Evolutionary conservation across 2,113 vertebrate species (phyloP), one percentile per base, ranked within the genome.

Genomic region (Pachyramphus minor): DNA sequence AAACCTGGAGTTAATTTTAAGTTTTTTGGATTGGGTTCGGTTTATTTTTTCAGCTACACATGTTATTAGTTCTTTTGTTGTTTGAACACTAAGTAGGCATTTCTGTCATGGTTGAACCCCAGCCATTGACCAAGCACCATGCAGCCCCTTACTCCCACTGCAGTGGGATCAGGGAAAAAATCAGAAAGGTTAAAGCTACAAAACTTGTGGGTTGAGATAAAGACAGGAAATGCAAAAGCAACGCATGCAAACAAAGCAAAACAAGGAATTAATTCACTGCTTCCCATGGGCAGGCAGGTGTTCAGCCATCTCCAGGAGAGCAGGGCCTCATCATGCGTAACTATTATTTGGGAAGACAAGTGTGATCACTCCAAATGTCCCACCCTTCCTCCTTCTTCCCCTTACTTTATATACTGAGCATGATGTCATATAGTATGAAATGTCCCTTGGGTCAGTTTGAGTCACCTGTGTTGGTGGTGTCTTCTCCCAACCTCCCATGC

Each of bases 1-100:
- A 97, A 97, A 90, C 14, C 58, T 96, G 95, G 64, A 95, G n/a
- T 96, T 94, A 91, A 95, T 84, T 96, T 95, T 62, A 95, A 74
- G 44, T 27, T 73, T n/a, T 18, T 42, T n/a, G 23, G 15, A 35
- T 58, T 58, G 8, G 17, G 28, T 28, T 41, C 41, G 30, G 2
- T 33, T 21, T 58, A n/a, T 59, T 44, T 33, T 20, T 58, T 25
- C 73, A 90, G 71, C 42, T 87, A 31, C 49, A 49, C 86, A 53
- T 84, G 30, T 84, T 96, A 50, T 47, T 95, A 89, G 4, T 95
- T 97, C 19, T 72, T 39, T 66, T 86, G 23, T 94, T 95, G 37
- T 90, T 67, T 96, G 56, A 83, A 69, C 12, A 64, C 21, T 94
- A 52, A 30, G 23, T 58, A 84, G 22, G 79, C 84, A 63, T 87